These are phyloP conservation scores for Protodeltote pygarga DNA, from an alignment of 2,888 invertebrate genomes.

Conservation along the genomic window DNA sequence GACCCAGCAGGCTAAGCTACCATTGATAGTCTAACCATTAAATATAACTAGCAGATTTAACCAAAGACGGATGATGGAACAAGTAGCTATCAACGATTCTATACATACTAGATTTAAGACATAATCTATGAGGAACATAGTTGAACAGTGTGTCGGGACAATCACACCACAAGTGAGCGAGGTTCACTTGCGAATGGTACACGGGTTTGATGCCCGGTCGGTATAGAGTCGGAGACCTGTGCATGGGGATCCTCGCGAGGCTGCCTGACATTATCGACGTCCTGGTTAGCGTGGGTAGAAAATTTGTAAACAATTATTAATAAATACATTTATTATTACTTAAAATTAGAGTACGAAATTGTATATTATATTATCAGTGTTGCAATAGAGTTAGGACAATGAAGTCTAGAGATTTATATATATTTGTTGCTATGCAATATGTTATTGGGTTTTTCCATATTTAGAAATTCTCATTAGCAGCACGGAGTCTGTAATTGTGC, in stretches of 20 bases:
- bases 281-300: conserved; percentile 76
- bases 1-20: no score
- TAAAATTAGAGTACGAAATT: no score
- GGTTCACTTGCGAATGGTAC: conserved; percentile 56
- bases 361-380: no score
- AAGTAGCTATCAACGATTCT: conserved; percentile 67
- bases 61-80: conserved; percentile 73
- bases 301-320: conserved; percentile 1
- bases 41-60: conserved; percentile 77
- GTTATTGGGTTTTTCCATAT: no score
- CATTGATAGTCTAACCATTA: conserved; percentile 41
- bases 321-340: neutral
- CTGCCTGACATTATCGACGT: conserved; percentile 82
- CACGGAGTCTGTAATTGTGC: no score
- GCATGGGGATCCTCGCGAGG: conserved; percentile 82
- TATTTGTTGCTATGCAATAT: no score
- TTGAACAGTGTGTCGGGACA: conserved; percentile 73
- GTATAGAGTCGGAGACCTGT: conserved; percentile 76
- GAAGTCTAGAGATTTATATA: no score
- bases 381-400: no score
- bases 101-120: conserved; percentile 71
- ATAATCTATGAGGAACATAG: conserved; percentile 72
- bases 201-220: conserved; percentile 31
- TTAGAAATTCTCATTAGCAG: no score
- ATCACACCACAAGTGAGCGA: conserved; percentile 68